Evolutionary conservation across 2,888 invertebrate species (phyloP), one percentile per base, ranked within the genome.

Genomic region (Nomada lathburiana): DNA sequence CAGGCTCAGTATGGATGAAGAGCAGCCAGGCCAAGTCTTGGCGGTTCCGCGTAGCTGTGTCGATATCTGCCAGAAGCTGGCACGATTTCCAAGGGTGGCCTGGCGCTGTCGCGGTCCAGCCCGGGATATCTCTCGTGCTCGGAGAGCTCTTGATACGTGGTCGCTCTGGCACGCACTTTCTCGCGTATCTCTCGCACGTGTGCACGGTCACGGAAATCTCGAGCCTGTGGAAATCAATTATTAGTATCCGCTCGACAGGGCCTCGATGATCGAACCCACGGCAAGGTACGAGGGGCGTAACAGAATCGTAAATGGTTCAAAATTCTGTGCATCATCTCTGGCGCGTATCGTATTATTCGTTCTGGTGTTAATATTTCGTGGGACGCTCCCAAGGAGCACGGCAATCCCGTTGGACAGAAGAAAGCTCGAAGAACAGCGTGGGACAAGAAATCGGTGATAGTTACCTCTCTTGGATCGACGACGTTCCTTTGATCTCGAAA

Each of bases 91-190:
- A 93, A 81, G 29, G 93, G 88, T 16, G 93, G 92, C 75, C 93
- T 90, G 42, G 92, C 92, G 62, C 90, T 93, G 50, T 95, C 95
- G 18, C 95, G 94, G 88, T 95, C 95, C 62, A 95, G 89, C 2
- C 95, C 95, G 4, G 95, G 95, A 87, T 95, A 95, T 88, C 95
- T 93, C 81, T 95, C 95, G 86, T 94, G 94, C 59, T 95, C 95
- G 29, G 94, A 94, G 67, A 95, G 91, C 86, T 95, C 95, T 71
- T 94, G 94, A 88, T 95, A 95, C 26, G 90, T 87, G 72, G 91
- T 89, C 18, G 92, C 91, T 73, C 92, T 90, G 23, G 88, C 89
- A 2, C 94, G 91, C 71, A 90, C 84, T 71, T 92, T 92, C 64
- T 93, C 92, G 20, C 92, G 92, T 42, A 90, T 73, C 36, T 93